These are phyloP conservation scores for Lycorma delicatula DNA, from an alignment of 1,140 invertebrate genomes.

Conservation along the genomic window DNA sequence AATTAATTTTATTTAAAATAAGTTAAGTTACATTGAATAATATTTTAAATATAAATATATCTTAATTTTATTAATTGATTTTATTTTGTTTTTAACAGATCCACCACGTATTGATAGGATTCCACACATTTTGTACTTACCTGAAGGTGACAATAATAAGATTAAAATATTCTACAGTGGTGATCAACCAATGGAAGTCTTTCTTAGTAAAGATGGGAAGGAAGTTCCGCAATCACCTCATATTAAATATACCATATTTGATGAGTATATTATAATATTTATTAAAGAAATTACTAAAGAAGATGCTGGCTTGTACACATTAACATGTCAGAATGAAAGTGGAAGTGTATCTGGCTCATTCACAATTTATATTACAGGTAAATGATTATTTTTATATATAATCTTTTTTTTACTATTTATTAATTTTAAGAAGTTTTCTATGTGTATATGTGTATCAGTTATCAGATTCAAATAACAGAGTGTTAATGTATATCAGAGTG, in stretches of 20 bases:
- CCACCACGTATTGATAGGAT: conserved; percentile 91
- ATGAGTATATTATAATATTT: conserved; percentile 91
- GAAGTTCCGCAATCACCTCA: conserved; percentile 54
- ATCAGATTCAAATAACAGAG: no score
- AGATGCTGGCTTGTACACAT: conserved; percentile 76
- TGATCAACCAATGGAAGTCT: conserved; percentile 85
- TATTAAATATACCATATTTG: conserved; percentile 88
- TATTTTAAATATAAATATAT: no score
- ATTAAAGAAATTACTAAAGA: conserved; percentile 77
- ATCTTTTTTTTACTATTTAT: no score
- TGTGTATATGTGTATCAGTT: no score
- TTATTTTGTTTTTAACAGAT: conserved; percentile 42
- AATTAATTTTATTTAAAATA: no score
- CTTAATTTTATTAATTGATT: no score
- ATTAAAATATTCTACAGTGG: conserved; percentile 89
- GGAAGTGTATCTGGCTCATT: conserved; percentile 77
- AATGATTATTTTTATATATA: conserved; percentile 5
- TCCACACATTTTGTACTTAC: conserved; percentile 78
- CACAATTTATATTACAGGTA: conserved; percentile 77
- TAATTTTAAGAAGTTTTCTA: no score
- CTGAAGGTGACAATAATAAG: conserved; percentile 90
- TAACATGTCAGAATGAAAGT: conserved; percentile 86
- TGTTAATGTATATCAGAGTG: no score
- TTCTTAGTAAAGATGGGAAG: conserved; percentile 70
- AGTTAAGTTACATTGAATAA: no score